Base-by-base conservation (phyloP, 2,888 invertebrate genomes). In the Megamerina dolium region DNA sequence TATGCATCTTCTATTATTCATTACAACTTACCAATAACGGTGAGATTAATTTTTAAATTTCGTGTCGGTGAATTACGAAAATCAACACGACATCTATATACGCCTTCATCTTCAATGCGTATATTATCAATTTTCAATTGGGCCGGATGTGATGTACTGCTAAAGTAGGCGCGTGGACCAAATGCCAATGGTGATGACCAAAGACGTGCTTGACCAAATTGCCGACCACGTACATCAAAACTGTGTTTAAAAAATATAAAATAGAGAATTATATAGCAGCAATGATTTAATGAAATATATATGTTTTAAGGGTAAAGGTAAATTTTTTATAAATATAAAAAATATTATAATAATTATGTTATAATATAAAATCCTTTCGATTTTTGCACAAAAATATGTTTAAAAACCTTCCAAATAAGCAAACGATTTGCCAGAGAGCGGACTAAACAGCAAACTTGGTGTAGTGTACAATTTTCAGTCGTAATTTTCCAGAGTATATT, bases 131-230 rank as follows among this genome's bases (percentile, higher is more conserved):
- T 77, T 63, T 87, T 85, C 26, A 91, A 74, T 13, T 85, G 82
- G 6, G 90, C 89, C 19, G 90, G 88, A 55, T 83, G 80, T 10
- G 86, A 82, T 29, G 85, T 82, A 5, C 85, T 82, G 37, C 87
- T 84, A 68, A 91, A 90, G 70, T 86, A 87, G 10, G 91, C 90
- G 36, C 91, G 76, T 2, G 84, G 81, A 2, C 88, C 89, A 52
- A 91, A 79, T 18, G 81, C 79, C 35, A 77, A 76, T 37, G 82
- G 80, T 44, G 88, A 83, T 16, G 87, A 85, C 89, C 90, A 90
- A 55, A 87, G 82, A 66, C 82, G 84, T 10, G 87, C 87, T 60
- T 85, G 81, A 26, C 81, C 80, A 51, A 83, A 76, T 27, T 77
- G 75, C 32, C 82, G 81, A 12, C 83, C 85, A 48, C 90, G 76